A percentile compares a stretch with the other conserved stretches of the same genome.
phyloP scores from a whole-genome alignment of 1,140 invertebrate genomes.

The Ectropis grisescens region DNA sequence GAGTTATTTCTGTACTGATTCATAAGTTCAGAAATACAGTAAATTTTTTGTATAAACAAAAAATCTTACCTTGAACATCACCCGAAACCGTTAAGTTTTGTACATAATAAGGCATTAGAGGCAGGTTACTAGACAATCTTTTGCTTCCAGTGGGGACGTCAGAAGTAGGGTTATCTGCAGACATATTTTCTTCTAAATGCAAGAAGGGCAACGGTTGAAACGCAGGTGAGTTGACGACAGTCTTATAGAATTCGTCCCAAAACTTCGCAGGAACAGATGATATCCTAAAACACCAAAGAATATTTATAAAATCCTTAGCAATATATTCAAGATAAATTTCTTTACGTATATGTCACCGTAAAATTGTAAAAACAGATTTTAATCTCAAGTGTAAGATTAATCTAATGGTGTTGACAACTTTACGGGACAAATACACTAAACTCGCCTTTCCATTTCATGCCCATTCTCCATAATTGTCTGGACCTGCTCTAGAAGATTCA shows the following conservation, averaged over 20 bases:
- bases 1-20: too few relatives aligned
- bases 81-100: constrained; percentile 36
- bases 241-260: constrained; percentile 45
- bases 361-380: too few relatives aligned
- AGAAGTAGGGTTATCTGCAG: constrained; percentile 15
- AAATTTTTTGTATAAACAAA: too few relatives aligned
- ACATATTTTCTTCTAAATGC: constrained; percentile 6
- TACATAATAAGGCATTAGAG: constrained; percentile 43
- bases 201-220: constrained; percentile 42
- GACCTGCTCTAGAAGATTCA: constrained; percentile 27
- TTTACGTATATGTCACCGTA: too few relatives aligned
- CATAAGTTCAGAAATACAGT: too few relatives aligned
- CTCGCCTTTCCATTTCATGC: constrained; percentile 9
- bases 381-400: too few relatives aligned
- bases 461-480: constrained; percentile 15
- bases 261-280: constrained; percentile 37
- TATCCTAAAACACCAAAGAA: constrained; percentile 28
- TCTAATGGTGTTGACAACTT: too few relatives aligned
- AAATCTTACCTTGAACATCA: constrained; percentile 24
- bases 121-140: constrained; percentile 37
- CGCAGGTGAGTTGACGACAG: constrained; percentile 32
- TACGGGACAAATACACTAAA: too few relatives aligned
- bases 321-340: too few relatives aligned
- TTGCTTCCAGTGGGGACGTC: constrained; percentile 27
- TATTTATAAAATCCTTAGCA: too few relatives aligned